A percentile compares a stretch with the other conserved stretches of the same genome.
Conservation (phyloP, 2,888 invertebrate species). For the Eretmocerus hayati region DNA sequence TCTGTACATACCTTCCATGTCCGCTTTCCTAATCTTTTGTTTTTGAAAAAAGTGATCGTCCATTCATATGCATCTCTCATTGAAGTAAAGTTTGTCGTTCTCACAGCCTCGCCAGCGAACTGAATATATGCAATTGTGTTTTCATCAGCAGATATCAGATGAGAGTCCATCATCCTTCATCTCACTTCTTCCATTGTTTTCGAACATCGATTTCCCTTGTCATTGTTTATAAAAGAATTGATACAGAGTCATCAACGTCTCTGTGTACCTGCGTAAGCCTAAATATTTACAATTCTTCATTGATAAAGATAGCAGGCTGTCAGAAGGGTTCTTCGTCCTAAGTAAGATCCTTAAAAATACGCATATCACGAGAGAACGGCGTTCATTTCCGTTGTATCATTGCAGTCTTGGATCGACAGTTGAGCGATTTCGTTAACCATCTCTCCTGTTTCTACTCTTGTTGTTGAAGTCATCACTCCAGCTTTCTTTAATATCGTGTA, state of each 20-base stretch:
- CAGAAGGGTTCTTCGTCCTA: constrained; percentile 12
- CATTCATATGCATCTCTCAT: not conserved
- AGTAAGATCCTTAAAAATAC: constrained; percentile 24
- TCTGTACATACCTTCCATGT: not conserved
- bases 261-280: too few species aligned
- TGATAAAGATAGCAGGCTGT: constrained; percentile 17
- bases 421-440: constrained; percentile 34
- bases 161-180: too few species aligned
- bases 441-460: constrained; percentile 27
- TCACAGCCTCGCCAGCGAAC: constrained; percentile 27
- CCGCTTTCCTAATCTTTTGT: constrained; percentile 14
- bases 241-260: too few species aligned
- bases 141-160: too few species aligned
- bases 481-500: constrained; percentile 39
- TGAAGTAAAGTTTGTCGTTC: constrained; percentile 10
- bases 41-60: too few species aligned
- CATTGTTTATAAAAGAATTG: too few species aligned
- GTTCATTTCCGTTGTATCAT: constrained; percentile 31
- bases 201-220: not conserved
- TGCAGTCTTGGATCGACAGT: constrained; percentile 40
- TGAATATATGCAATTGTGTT: too few species aligned
- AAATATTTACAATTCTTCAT: too few species aligned
- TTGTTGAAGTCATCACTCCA: constrained; percentile 19
- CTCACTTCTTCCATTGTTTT: not conserved
- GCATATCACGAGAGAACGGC: constrained; percentile 40